Base-by-base conservation (phyloP, 2,888 invertebrate species). In the Drosophila paranaensis region DNA sequence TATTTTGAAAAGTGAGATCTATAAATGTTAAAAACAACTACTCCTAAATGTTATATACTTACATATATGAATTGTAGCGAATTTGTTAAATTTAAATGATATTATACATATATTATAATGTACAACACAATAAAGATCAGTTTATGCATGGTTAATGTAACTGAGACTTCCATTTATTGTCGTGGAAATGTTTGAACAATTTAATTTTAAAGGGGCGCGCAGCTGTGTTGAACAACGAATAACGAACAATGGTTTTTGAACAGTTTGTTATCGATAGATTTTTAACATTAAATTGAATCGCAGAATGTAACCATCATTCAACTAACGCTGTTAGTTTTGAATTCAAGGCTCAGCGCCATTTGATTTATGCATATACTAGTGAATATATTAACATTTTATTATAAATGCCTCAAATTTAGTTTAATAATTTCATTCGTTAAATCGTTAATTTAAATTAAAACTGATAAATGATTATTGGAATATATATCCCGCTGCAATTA, bases 1-100 rank as follows among this genome's bases (percentile, higher is more conserved):
- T 84, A 84, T 84, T 83, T 87, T 76, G 57, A 66, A 73, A 83
- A 83, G 76, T 74, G 67, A 87, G 74, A 82, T 81, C 73, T 79
- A 71, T 83, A 72, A 76, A 77, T 83, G 87, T 83, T 87, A 37
- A 68, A 78, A 76, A 76, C 48, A 53, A 65, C 35, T 60, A 77
- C 43, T 61, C 64, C 37, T 57, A 46, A 79, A 79, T 75, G 79
- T 77, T 77, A 77, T 62, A 67, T 73, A 78, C 40, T 74, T 71
- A 60, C 43, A 73, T 48, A 62, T 58, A 73, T 48, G 58, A 62
- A 70, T 48, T 78, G 82, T 84, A 84, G 82, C 63, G 62, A 63
- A 77, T 74, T 85, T 82, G 88, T 82, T 88, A 67, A 71, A 60
- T 61, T 40, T 48, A 58, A 58, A 48, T n/a, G 10, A 40, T 64